These are phyloP conservation scores for Clarias laeviceps DNA, from an alignment of 2,797 vertebrate species.

Conservation along the genomic window DNA sequence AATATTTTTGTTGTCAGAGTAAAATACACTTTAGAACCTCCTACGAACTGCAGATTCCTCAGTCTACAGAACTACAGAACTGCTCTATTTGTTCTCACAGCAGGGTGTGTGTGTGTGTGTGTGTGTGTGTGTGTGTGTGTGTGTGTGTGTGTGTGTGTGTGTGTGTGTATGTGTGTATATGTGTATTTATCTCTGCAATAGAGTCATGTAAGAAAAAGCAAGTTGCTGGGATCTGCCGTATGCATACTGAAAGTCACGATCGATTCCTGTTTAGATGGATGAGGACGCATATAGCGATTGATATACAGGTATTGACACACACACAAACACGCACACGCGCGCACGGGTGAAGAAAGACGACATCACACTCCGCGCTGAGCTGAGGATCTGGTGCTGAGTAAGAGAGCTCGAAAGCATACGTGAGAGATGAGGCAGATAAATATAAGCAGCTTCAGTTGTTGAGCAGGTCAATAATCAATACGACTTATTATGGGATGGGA, in stretches of 20 bases:
- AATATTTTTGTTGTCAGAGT: not conserved
- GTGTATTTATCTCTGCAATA: not conserved
- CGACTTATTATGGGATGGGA: constrained; percentile 67
- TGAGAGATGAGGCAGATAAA: constrained; percentile 62
- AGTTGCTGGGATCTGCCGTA: constrained; percentile 28
- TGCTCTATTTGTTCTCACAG: constrained; percentile 7
- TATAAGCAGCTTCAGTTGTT: constrained; percentile 67
- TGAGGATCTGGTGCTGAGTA: constrained; percentile 73
- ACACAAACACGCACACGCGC: constrained; percentile 63
- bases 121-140: not conserved
- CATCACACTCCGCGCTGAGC: constrained; percentile 25
- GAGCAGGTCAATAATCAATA: constrained; percentile 77
- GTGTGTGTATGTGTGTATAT: not conserved
- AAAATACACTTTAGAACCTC: not conserved
- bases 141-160: not conserved
- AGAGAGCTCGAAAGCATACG: constrained; percentile 59
- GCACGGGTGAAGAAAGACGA: constrained; percentile 67
- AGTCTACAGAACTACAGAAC: not conserved
- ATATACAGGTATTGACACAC: constrained; percentile 76
- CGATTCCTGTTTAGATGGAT: constrained; percentile 76
- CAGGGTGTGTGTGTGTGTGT: not conserved
- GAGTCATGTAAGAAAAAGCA: not conserved
- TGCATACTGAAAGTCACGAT: constrained; percentile 57
- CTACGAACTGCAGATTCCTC: not conserved
- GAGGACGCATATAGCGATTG: constrained; percentile 71